Base-by-base conservation (phyloP, 2,113 vertebrate species). In the Jacana jacana region DNA sequence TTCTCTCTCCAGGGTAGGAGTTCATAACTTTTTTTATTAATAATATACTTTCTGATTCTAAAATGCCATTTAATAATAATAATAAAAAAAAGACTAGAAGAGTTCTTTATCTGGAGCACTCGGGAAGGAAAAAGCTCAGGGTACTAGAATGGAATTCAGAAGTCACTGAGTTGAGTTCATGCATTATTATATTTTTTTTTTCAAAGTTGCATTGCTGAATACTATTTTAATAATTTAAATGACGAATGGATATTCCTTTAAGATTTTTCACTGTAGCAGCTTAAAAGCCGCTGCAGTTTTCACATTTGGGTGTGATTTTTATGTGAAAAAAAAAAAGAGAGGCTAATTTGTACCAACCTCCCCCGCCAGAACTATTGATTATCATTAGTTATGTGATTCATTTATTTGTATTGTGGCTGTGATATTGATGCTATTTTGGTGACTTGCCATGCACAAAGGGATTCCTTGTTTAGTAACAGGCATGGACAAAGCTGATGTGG, bases 381-480 rank as follows among this genome's bases (percentile, higher is more conserved):
- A 44, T n/a, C 22, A 0, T 57, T 48, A 57, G 23, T 70, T 28
- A 49, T n/a, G 23, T 1, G 3, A 22, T 78, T 73, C 6, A 37
- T 44, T 66, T 75, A 24, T 71, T 71, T 55, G 19, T 58, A 5
- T 42, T 51, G 39, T 0, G 1, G 48, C 51, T 85, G 65, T 40
- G 65, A 24, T 89, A 66, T 11, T 37, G 17, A 23, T 70, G 17
- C 20, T 75, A 1, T 82, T 85, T 71, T 46, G 52, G 20, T 76
- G 70, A 66, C 13, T 51, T 60, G 39, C 71, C n/a, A 22, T n/a
- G 33, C 42, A 81, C 17, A 71, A 71, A 87, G 25, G n/a, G 46
- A 75, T 71, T 71, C 70, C 51, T 71, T 55, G 39, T 94, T 78
- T 78, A 85, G 33, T 60, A 87, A 75, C 75, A 81, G 84, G 55